Base-by-base conservation (phyloP, 2,113 vertebrate genomes). In the Lichenostomus cassidix region DNA sequence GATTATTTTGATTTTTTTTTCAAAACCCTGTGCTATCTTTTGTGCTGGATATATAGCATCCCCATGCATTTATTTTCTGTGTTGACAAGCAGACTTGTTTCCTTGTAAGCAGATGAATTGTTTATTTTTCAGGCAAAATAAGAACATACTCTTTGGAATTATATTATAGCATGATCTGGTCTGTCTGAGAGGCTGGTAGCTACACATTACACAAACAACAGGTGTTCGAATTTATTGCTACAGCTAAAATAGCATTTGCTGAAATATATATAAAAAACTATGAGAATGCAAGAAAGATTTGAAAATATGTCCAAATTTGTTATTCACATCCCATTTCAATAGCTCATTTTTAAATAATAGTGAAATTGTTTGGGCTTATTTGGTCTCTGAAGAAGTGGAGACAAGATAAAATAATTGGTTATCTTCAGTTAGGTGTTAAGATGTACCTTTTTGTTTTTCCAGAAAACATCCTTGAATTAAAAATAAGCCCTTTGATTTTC, bases 41-140 rank as follows among this genome's bases (percentile, higher is more conserved):
- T 28, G 33, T 70, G 29, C 74, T 63, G 63, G 74, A 18, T 63
- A 17, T 68, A 15, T 53, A 71, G 50, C 6, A 65, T 41, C n/a
- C 53, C 31, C 4, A 7, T 46, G 37, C 25, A 60, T 92, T 87
- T 82, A 35, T 85, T 69, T 87, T 68, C 55, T 55, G 5, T 50
- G 25, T 47, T 76, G 53, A 58, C 29, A 79, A 65, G 58, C 18
- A 73, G 80, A 52, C 20, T 56, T 71, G 24, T 46, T 81, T 84
- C 49, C 31, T 65, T 69, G 18, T 79, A 39, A 71, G 62, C 27
- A 87, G 53, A 79, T 69, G 19, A 69, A 60, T 62, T 71, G 65
- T 76, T 92, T 87, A 29, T 31, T 95, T 92, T 90, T 69, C 74
- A 69, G 78, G 31, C 53, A 79, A 78, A 91, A 87, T 53, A 63